A percentile compares a stretch with the other conserved stretches of the same genome.
These are phyloP conservation scores for Spatulosminthurus flaviceps DNA, from an alignment of 2,888 invertebrate species.

Conservation along the genomic window DNA sequence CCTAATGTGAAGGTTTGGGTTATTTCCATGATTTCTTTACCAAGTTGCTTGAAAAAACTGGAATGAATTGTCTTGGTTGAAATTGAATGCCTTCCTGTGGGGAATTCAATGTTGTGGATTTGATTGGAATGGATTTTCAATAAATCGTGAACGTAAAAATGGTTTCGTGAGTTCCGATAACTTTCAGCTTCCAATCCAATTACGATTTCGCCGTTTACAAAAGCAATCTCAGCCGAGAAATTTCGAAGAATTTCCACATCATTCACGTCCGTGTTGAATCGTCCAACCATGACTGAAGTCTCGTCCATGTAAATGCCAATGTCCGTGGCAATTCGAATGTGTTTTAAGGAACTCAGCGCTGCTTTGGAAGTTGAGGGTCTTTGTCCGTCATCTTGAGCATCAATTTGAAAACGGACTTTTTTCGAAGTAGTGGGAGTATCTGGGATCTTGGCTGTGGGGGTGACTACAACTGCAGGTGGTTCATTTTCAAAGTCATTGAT, in stretches of 20 bases:
- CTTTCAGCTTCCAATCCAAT: background rate
- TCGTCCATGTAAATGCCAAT: slow-evolving; percentile 18
- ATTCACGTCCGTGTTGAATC: background rate
- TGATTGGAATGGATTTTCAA: background rate
- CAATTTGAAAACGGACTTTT: too few species aligned
- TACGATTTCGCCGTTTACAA: background rate
- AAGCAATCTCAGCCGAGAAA: background rate
- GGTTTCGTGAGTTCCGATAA: background rate
- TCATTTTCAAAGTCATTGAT: too few species aligned
- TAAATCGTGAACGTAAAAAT: background rate
- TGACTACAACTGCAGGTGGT: too few species aligned
- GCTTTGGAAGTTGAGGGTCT: too few species aligned
- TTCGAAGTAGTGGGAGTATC: background rate
- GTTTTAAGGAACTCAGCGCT: background rate
- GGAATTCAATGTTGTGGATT: background rate
- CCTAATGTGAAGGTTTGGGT: background rate
- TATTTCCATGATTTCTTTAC: background rate
- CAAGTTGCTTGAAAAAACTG: background rate
- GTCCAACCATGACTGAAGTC: background rate
- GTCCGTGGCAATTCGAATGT: background rate
- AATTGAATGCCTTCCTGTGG: background rate
- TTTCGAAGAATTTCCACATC: background rate
- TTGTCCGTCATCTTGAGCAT: too few species aligned
- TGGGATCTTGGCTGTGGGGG: too few species aligned
- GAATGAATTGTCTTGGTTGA: background rate